phyloP scores from a whole-genome alignment of 2,797 vertebrate species.

The Cheirogaleus major region DNA sequence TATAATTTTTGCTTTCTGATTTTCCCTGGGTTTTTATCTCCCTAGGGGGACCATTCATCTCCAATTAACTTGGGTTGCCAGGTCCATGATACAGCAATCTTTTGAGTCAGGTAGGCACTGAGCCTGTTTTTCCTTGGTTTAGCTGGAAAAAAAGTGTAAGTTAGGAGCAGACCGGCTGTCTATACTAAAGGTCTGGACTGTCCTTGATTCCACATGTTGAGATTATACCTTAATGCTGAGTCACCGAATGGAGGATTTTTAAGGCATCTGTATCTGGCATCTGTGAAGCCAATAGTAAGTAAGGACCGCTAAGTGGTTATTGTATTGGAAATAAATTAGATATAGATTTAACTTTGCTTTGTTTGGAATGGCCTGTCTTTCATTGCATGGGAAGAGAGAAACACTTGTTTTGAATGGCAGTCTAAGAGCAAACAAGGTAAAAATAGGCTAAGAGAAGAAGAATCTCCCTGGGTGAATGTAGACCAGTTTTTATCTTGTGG shows the following conservation, averaged over 20 bases:
- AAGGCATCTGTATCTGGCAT: background rate
- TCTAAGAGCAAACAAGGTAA: background rate
- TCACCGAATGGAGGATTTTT: background rate
- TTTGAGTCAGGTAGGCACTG: background rate
- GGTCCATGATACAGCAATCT: background rate
- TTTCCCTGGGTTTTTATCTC: slow-evolving; percentile 24
- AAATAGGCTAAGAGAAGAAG: background rate
- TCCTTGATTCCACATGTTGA: background rate
- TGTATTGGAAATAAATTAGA: background rate
- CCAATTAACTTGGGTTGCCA: background rate
- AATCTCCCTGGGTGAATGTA: background rate
- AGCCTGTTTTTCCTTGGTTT: background rate
- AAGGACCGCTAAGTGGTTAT: background rate
- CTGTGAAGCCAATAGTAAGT: background rate
- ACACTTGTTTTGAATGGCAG: background rate
- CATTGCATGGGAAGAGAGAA: background rate
- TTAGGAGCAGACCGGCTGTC: background rate
- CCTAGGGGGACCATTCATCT: background rate
- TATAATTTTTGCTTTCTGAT: background rate
- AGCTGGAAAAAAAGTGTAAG: background rate
- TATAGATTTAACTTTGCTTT: background rate
- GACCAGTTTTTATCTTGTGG: background rate
- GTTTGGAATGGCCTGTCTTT: background rate
- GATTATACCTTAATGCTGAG: background rate
- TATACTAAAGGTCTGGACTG: background rate